Conservation (phyloP, 2,888 invertebrate species). For the Diadegma fenestrale region DNA sequence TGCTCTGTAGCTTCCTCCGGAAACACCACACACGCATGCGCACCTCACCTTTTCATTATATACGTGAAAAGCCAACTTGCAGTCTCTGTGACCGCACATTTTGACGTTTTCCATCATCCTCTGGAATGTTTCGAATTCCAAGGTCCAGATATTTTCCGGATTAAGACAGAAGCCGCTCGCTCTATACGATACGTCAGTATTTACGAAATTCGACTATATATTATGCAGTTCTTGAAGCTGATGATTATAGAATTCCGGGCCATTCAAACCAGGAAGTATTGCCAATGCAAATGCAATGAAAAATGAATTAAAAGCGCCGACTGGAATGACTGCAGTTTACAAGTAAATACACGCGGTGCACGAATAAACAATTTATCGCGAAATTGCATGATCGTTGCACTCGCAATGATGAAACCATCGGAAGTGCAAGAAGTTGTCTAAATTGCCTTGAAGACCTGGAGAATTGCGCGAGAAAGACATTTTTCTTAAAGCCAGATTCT, state of each 20-base stretch:
- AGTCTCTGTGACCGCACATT: not conserved
- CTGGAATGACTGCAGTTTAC: not conserved
- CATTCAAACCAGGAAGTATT: no score
- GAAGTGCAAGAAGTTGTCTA: conserved; percentile 43
- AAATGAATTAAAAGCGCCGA: no score
- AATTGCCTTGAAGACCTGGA: conserved; percentile 49
- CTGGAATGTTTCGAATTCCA: not conserved
- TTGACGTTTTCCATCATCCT: not conserved
- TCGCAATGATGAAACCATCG: conserved; percentile 57
- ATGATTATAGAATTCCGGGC: no score
- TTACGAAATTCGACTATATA: not conserved
- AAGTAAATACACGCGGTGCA: not conserved
- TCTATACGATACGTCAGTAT: not conserved
- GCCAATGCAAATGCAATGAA: no score
- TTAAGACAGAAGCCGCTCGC: not conserved
- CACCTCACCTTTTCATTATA: conserved; percentile 9
- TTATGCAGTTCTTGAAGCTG: not conserved
- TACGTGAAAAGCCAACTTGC: not conserved
- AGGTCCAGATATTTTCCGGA: not conserved
- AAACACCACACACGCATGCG: conserved; percentile 9
- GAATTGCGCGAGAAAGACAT: conserved; percentile 55
- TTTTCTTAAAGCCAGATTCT: conserved; percentile 51
- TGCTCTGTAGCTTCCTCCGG: not conserved
- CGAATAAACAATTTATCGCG: conserved; percentile 8
- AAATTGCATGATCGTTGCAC: conserved; percentile 46